Evolutionary conservation across 2,888 invertebrate species (phyloP).

Genomic region (Harmothoe impar): DNA sequence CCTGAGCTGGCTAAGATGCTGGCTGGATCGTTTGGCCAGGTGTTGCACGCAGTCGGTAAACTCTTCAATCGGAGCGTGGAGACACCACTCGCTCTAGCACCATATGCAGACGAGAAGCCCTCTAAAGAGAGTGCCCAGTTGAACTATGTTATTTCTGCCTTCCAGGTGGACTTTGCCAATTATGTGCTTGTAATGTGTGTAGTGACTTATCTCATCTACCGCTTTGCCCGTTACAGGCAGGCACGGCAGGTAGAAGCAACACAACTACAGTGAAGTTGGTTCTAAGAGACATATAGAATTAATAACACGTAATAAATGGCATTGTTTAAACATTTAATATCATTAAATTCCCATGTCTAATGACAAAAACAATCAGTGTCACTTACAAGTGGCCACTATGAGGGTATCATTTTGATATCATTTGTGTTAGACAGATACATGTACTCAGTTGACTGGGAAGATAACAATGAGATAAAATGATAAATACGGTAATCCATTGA

Average conservation of each 20-base stretch:
- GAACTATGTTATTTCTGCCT: slow-evolving; percentile 56
- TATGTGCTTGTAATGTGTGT: slow-evolving; percentile 60
- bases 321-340: not conserved
- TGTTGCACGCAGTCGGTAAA: slow-evolving; percentile 60
- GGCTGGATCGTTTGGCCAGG: slow-evolving; percentile 55
- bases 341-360: no score
- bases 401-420: no score
- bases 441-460: no score
- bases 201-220: slow-evolving; percentile 60
- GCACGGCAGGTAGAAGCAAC: slow-evolving; percentile 34
- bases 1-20: slow-evolving; percentile 59
- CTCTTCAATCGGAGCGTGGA: slow-evolving; percentile 42
- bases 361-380: no score
- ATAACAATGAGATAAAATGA: no score
- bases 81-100: not conserved
- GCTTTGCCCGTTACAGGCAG: slow-evolving; percentile 59
- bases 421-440: no score
- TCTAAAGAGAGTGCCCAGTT: not conserved
- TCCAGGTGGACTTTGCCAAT: slow-evolving; percentile 63
- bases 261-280: not conserved
- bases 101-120: not conserved
- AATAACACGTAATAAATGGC: not conserved
- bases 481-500: no score
- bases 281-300: not conserved
- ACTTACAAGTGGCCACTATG: no score